phyloP scores from a whole-genome alignment of 2,888 invertebrate genomes.

The Meteorus cinctellus region DNA sequence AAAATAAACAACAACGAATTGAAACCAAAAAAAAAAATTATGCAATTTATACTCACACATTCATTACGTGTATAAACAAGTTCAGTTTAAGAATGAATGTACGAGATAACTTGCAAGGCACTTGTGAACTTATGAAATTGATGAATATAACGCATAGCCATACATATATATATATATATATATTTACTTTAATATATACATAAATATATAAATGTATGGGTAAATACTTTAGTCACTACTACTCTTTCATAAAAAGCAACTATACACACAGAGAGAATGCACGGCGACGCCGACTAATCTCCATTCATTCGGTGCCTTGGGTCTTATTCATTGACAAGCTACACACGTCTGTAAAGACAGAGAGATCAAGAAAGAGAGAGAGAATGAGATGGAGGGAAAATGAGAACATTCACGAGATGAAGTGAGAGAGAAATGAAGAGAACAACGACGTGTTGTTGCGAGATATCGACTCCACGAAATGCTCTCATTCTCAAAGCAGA shows the following conservation, averaged over 20 bases:
- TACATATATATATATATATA: not conserved
- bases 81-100: constrained; percentile 2
- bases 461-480: constrained; percentile 40
- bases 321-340: constrained; percentile 60
- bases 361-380: not conserved
- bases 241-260: constrained; percentile 50
- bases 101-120: not conserved
- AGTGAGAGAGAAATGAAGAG: constrained; percentile 11
- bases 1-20: no score
- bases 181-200: constrained; percentile 10
- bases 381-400: not conserved
- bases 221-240: constrained; percentile 54
- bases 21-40: no score
- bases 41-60: no score
- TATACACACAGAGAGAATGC: constrained; percentile 18
- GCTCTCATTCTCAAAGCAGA: constrained; percentile 32
- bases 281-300: constrained; percentile 55
- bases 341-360: not conserved
- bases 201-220: constrained; percentile 22
- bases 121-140: constrained; percentile 6
- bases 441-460: constrained; percentile 53
- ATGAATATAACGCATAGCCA: not conserved
- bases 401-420: not conserved
- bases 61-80: not conserved
- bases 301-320: constrained; percentile 62